These are phyloP conservation scores for Ophion ellenae DNA, from an alignment of 2,888 invertebrate genomes.

Conservation along the genomic window DNA sequence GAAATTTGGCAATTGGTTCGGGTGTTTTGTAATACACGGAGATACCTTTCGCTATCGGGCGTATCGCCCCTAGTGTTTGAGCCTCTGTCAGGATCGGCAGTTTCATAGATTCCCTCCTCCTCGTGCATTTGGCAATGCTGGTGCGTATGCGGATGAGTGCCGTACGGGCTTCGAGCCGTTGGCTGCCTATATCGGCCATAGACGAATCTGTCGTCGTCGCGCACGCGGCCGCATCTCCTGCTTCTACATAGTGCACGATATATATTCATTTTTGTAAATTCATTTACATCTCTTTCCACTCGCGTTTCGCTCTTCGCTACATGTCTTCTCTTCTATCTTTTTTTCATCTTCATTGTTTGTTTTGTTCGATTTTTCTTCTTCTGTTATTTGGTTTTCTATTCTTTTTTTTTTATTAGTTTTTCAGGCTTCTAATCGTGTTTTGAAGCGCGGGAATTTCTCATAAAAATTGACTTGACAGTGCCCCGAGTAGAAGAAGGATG, in stretches of 20 bases:
- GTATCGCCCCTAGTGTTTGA: slow-evolving; percentile 91
- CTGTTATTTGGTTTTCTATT: neutral
- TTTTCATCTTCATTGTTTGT: neutral
- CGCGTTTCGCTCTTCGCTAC: neutral
- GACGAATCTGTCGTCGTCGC: slow-evolving; percentile 90
- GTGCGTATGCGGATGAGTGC: slow-evolving; percentile 85
- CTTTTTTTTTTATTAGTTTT: neutral
- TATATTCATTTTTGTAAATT: slow-evolving; percentile 39
- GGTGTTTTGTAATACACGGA: slow-evolving; percentile 75
- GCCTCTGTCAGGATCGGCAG: slow-evolving; percentile 90
- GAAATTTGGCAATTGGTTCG: slow-evolving; percentile 59
- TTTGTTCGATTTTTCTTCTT: neutral
- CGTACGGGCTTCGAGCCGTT: slow-evolving; percentile 85
- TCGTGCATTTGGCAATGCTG: slow-evolving; percentile 86
- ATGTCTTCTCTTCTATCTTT: neutral
- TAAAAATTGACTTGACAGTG: neutral
- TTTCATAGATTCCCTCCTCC: slow-evolving; percentile 95
- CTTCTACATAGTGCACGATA: slow-evolving; percentile 83
- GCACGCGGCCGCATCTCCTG: slow-evolving; percentile 86
- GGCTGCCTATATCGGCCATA: slow-evolving; percentile 87
- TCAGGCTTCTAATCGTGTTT: neutral
- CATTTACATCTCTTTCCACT: slow-evolving; percentile 41
- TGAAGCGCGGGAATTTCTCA: neutral
- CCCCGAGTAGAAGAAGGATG: neutral
- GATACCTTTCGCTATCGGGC: slow-evolving; percentile 94